Conservation (phyloP, 2,113 vertebrate species). For the Pteruthius melanotis region DNA sequence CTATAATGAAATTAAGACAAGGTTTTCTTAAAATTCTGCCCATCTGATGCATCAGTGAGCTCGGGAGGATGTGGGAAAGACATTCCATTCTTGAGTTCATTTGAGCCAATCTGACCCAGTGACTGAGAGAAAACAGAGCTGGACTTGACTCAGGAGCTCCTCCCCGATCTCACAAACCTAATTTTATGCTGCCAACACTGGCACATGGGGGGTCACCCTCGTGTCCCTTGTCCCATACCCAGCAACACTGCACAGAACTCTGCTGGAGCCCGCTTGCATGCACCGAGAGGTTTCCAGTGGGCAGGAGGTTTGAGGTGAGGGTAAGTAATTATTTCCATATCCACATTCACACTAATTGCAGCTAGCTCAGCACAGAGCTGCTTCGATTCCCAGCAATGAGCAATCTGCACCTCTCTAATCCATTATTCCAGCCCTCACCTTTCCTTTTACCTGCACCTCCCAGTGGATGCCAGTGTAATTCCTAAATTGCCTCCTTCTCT, state of each 20-base stretch:
- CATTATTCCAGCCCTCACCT: background rate
- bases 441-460: background rate
- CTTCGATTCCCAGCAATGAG: background rate
- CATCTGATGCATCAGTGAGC: background rate
- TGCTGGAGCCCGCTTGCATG: accelerated
- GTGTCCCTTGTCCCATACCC: background rate
- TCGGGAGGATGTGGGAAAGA: background rate
- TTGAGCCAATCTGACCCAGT: accelerated
- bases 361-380: background rate
- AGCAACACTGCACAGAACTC: accelerated
- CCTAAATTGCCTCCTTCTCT: background rate
- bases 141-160: background rate
- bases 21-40: background rate
- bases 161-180: accelerated
- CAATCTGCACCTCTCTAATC: background rate
- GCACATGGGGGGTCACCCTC: background rate
- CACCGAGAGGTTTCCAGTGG: accelerated
- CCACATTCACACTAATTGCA: background rate
- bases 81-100: background rate
- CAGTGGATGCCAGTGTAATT: background rate
- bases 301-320: background rate
- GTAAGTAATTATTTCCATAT: background rate
- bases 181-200: background rate
- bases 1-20: background rate
- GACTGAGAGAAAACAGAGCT: background rate